Evolutionary conservation across 2,888 invertebrate species (phyloP).

Genomic region (Philhelius pedissequus): DNA sequence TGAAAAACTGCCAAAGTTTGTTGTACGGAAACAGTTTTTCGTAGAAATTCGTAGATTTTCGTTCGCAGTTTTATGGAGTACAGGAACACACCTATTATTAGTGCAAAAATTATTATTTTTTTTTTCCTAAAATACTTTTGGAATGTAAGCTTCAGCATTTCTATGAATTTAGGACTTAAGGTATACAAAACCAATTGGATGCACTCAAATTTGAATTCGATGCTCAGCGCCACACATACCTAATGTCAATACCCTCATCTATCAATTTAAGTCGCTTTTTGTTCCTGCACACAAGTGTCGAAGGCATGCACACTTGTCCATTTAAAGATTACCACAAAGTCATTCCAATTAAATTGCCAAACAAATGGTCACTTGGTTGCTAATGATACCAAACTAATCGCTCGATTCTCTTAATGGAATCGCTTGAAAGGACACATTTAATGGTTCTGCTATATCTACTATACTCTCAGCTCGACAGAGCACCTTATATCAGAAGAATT

Average conservation of each 20-base stretch:
- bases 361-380: constrained; percentile 63
- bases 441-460: constrained; percentile 20
- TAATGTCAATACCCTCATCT: constrained; percentile 22
- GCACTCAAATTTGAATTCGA: too few relatives aligned
- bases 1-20: too few relatives aligned
- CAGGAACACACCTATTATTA: too few relatives aligned
- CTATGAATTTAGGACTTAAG: too few relatives aligned
- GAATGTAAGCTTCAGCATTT: too few relatives aligned
- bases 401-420: constrained; percentile 62
- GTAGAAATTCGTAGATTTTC: too few relatives aligned
- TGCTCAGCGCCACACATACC: too few relatives aligned
- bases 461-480: not conserved
- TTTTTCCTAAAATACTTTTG: too few relatives aligned
- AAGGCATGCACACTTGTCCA: constrained; percentile 22
- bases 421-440: constrained; percentile 41
- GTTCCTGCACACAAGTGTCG: not conserved
- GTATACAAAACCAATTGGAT: too few relatives aligned
- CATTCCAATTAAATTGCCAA: constrained; percentile 64
- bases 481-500: constrained; percentile 17
- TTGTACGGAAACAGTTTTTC: too few relatives aligned
- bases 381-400: constrained; percentile 67
- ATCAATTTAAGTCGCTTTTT: constrained; percentile 15
- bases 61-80: too few relatives aligned
- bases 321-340: constrained; percentile 41
- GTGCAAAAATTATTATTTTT: too few relatives aligned